Base-by-base conservation (phyloP, 1,140 invertebrate genomes). In the Phocides pigmalion region DNA sequence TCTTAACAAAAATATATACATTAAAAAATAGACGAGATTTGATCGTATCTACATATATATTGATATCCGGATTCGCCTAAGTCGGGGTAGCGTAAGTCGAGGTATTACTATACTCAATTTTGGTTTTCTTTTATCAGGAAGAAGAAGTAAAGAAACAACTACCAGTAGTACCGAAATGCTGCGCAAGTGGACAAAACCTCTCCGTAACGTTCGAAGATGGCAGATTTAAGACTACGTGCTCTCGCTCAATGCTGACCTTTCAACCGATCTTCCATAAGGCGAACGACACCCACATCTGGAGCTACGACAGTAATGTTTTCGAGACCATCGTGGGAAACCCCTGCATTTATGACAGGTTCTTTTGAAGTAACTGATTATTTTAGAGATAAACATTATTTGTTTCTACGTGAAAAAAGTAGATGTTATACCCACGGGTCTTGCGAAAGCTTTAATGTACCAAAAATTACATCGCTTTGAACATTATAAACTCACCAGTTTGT, bases 271-370 rank as follows among this genome's bases (percentile, higher is more conserved):
- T 94, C 71, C 87, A 90, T 59, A 76, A 92, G 12, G 92, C 91
- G 28, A 94, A 94, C 65, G 80, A 74, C 15, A 92, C 89, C 0
- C 91, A 92, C 49, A 84, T 92, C 8, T 86, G 91, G 28, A 91
- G 91, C 9, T 90, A 92, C 11, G 76, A 92, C 41, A 84, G 78
- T 28, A 84, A 92, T 20, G 74, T 83, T 6, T 93, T 93, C 61
- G 89, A 93, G 44, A 93, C 93, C 2, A 85, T 93, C 16, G 87
- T 93, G 15, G 93, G 93, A 2, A 92, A 93, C 69, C 93, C 93
- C 12, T 94, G 93, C 72, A 59, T 63, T 49, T 89, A 92, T 66
- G 90, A 91, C 72, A 94, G 87, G 93, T 94, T 76, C 76, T 79
- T n/a, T 15, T 56, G 4, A 56, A 39, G 42, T 16, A 41, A 49